These are phyloP conservation scores for Momotus momota DNA, from an alignment of 2,797 vertebrate species.

Conservation along the genomic window DNA sequence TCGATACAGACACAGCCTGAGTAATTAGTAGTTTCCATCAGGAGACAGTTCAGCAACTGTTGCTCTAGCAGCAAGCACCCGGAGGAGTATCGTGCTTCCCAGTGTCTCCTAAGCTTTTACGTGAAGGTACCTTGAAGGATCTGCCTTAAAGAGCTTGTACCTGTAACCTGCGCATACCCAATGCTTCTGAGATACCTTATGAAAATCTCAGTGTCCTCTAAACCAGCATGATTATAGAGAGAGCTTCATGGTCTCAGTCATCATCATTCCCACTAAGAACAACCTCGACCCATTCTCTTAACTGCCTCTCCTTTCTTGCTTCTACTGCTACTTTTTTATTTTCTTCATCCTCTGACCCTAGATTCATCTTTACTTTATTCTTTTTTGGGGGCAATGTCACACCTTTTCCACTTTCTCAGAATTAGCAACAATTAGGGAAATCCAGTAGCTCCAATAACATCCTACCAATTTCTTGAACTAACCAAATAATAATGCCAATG, in stretches of 20 bases:
- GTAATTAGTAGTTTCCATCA: background rate
- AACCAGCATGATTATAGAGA: background rate
- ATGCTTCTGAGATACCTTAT: background rate
- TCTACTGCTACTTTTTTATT: background rate
- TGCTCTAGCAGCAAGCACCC: background rate
- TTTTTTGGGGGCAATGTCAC: background rate
- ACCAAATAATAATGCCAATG: background rate
- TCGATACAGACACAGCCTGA: background rate
- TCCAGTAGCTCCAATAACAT: background rate
- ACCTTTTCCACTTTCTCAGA: background rate
- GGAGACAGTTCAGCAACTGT: background rate
- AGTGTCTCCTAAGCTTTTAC: background rate
- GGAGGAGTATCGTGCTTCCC: background rate
- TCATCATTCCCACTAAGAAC: background rate
- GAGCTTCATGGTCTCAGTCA: background rate
- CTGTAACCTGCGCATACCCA: background rate
- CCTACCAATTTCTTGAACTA: background rate
- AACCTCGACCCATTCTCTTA: background rate
- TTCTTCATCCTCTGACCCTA: background rate
- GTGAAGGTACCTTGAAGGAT: background rate
- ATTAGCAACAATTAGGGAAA: background rate
- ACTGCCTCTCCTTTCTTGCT: background rate
- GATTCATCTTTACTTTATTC: background rate
- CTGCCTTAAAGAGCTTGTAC: background rate
- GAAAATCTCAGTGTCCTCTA: background rate